phyloP scores from a whole-genome alignment of 2,113 vertebrate species.

The Physeter macrocephalus region DNA sequence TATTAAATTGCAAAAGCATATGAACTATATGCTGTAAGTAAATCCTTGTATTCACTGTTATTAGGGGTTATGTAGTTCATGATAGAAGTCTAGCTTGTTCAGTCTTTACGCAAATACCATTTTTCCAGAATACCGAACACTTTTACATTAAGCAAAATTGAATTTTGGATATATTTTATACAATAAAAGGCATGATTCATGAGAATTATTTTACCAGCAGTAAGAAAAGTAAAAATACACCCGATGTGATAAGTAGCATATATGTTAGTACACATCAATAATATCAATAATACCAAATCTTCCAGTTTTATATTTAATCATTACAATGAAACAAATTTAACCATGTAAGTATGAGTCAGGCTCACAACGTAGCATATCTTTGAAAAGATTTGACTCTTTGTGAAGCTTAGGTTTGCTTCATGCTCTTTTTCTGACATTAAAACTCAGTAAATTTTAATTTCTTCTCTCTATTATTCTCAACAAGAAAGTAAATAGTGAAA shows the following conservation, averaged over 20 bases:
- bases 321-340: neutral
- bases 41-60: neutral
- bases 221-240: neutral
- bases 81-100: neutral
- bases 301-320: neutral
- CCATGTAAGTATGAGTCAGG: neutral
- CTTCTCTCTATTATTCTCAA: neutral
- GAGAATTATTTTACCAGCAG: neutral
- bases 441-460: neutral
- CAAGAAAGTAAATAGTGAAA: neutral
- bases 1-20: neutral
- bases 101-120: neutral
- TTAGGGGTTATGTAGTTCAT: neutral
- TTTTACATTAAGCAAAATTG: neutral
- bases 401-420: neutral
- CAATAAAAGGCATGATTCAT: neutral
- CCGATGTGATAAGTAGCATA: neutral
- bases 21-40: neutral
- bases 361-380: neutral
- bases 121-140: neutral
- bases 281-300: neutral
- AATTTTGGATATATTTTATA: neutral
- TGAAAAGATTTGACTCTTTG: neutral
- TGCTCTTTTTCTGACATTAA: neutral
- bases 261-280: neutral